These are phyloP conservation scores for Heliconius eleuchia DNA, from an alignment of 1,140 invertebrate genomes.

Conservation along the genomic window DNA sequence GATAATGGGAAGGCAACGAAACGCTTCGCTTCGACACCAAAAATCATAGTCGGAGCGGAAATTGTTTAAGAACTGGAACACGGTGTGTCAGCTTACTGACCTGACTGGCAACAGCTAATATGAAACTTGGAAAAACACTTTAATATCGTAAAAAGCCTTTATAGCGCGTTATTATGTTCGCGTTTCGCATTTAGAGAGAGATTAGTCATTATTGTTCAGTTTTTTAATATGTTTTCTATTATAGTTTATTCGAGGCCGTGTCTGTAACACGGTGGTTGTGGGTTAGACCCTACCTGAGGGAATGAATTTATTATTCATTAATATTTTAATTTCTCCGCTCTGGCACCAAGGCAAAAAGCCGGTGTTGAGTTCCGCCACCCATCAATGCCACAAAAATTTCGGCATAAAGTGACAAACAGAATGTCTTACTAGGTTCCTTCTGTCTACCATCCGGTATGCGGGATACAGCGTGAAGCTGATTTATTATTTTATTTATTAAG, in stretches of 20 bases:
- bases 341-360: too few species aligned
- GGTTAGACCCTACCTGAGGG: too few species aligned
- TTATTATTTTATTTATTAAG: too few species aligned
- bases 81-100: not conserved
- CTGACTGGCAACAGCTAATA: not conserved
- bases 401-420: too few species aligned
- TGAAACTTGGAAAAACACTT: not conserved
- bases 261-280: too few species aligned
- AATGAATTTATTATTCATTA: too few species aligned
- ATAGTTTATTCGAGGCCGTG: not conserved
- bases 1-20: not conserved
- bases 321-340: too few species aligned
- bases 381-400: too few species aligned
- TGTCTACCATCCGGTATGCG: too few species aligned
- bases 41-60: not conserved
- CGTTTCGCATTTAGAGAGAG: not conserved
- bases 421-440: too few species aligned
- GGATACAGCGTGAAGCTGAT: too few species aligned
- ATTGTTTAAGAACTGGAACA: constrained; percentile 12
- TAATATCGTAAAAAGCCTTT: not conserved
- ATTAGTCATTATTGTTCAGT: not conserved
- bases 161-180: not conserved
- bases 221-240: not conserved
- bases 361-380: too few species aligned
- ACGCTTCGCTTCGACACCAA: not conserved